Conservation (phyloP, 2,888 invertebrate species). For the Xanthia icteritia region DNA sequence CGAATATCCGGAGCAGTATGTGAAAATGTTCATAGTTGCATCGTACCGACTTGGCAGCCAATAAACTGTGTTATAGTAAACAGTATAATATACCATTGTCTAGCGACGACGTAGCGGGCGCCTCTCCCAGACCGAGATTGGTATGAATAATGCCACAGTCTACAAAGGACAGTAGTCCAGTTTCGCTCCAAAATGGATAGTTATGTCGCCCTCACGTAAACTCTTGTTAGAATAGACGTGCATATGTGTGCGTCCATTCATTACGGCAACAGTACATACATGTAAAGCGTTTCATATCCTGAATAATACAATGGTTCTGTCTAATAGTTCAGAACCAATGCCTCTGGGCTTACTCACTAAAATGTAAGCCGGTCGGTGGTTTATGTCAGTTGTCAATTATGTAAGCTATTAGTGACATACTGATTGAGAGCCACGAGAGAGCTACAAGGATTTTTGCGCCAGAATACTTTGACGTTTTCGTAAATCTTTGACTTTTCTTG, state of each 20-base stretch:
- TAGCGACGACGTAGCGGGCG: slow-evolving; percentile 43
- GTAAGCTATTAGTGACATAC: slow-evolving; percentile 52
- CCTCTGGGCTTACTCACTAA: slow-evolving; percentile 53
- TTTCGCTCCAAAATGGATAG: slow-evolving; percentile 56
- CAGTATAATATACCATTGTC: slow-evolving; percentile 63
- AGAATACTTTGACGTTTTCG: slow-evolving; percentile 20
- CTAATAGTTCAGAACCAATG: slow-evolving; percentile 29
- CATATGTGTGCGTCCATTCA: slow-evolving; percentile 22
- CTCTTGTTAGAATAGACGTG: slow-evolving; percentile 41
- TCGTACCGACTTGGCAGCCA: slow-evolving; percentile 68
- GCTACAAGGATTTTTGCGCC: slow-evolving; percentile 22
- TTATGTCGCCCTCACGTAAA: slow-evolving; percentile 45
- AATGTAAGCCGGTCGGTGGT: slow-evolving; percentile 40
- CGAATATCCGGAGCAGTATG: slow-evolving; percentile 46
- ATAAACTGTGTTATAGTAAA: slow-evolving; percentile 67
- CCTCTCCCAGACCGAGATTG: slow-evolving; percentile 60
- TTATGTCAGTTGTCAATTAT: slow-evolving; percentile 63
- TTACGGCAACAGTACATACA: slow-evolving; percentile 30
- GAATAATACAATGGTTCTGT: slow-evolving; percentile 46
- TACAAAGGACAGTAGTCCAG: slow-evolving; percentile 58
- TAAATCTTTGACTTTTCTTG: slow-evolving; percentile 1
- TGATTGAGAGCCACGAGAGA: slow-evolving; percentile 56
- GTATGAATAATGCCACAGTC: slow-evolving; percentile 64
- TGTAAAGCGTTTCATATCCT: slow-evolving; percentile 29
- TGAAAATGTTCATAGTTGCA: slow-evolving; percentile 51